Conservation (phyloP, 2,888 invertebrate species). For the Dicranocentrus wangi region DNA sequence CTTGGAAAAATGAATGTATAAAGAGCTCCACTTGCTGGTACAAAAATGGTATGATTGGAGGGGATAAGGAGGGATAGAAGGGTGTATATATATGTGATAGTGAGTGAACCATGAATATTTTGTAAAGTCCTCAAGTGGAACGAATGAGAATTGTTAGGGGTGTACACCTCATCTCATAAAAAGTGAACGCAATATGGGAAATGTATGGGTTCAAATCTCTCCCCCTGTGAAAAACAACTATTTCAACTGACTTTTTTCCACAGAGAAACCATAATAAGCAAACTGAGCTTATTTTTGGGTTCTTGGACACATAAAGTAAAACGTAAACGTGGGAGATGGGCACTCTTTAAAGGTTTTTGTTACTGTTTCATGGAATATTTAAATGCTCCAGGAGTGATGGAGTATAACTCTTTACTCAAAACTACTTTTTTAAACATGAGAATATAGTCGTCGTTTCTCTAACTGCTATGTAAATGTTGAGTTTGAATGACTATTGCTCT, state of each 20-base stretch:
- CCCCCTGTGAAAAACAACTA: conserved; percentile 1
- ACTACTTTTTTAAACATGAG: conserved; percentile 43
- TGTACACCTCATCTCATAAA: conserved; percentile 26
- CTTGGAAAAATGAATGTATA: too few relatives aligned
- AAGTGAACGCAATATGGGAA: conserved; percentile 1
- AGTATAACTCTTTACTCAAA: too few relatives aligned
- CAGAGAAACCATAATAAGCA: background rate
- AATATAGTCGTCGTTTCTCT: background rate
- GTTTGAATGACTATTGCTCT: conserved; percentile 28
- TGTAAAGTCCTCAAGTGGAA: background rate
- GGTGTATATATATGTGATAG: background rate
- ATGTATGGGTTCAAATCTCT: background rate
- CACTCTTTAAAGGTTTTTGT: background rate
- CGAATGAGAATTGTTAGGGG: background rate
- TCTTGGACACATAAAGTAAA: too few relatives aligned
- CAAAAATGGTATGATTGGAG: too few relatives aligned
- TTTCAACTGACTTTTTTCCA: background rate
- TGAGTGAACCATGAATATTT: background rate
- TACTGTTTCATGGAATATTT: background rate
- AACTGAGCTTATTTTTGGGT: background rate
- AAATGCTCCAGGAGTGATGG: background rate
- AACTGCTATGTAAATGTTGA: conserved; percentile 33
- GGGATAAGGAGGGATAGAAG: background rate
- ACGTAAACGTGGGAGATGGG: too few relatives aligned
- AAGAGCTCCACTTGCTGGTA: too few relatives aligned